These are phyloP conservation scores for Vanessa cardui DNA, from an alignment of 2,888 invertebrate species.

Conservation along the genomic window DNA sequence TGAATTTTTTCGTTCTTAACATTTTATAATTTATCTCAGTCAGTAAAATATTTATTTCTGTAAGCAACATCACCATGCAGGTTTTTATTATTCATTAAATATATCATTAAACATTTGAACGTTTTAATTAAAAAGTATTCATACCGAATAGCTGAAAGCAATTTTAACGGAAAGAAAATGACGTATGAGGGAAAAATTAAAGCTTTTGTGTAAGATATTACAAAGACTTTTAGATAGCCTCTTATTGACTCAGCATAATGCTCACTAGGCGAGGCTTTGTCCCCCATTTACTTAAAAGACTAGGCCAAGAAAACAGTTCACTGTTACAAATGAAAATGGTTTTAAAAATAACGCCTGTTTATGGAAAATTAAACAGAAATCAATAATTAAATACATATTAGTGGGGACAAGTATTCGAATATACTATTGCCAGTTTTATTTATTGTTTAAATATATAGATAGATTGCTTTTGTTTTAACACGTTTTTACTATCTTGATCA, in stretches of 20 bases:
- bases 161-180: constrained; percentile 8
- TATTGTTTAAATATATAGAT: too few species aligned
- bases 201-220: constrained; percentile 30
- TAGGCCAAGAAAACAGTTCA: constrained; percentile 36
- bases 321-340: constrained; percentile 24
- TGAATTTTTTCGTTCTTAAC: too few species aligned
- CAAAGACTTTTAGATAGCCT: constrained; percentile 36
- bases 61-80: too few species aligned
- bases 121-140: background rate
- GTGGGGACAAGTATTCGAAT: too few species aligned
- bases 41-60: too few species aligned
- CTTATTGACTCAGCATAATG: constrained; percentile 39
- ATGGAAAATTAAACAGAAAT: constrained; percentile 9
- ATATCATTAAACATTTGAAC: background rate
- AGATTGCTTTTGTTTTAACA: too few species aligned
- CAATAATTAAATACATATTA: background rate
- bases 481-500: too few species aligned
- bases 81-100: too few species aligned
- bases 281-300: constrained; percentile 30
- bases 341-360: constrained; percentile 10
- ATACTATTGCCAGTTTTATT: too few species aligned
- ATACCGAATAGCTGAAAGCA: background rate
- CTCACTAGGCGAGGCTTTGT: constrained; percentile 31
- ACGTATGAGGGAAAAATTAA: constrained; percentile 26
- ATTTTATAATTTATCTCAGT: too few species aligned